A percentile compares a stretch with the other conserved stretches of the same genome.
phyloP scores from a whole-genome alignment of 2,888 invertebrate genomes.

The Apeira syringaria region DNA sequence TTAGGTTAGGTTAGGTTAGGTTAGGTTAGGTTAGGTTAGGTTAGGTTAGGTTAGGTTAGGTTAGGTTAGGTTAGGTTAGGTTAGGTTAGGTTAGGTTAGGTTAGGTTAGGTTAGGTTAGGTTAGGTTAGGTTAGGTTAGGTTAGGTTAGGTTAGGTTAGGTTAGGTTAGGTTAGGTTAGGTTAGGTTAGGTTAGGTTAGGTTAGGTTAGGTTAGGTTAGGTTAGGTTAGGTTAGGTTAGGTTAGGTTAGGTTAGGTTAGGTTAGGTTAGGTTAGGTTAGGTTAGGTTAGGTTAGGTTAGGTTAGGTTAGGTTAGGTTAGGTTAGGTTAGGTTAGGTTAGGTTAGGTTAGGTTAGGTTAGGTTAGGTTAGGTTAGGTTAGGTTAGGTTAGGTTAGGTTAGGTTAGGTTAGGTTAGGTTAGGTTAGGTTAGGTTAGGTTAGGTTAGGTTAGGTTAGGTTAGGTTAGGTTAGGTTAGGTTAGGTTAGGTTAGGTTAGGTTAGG shows the following conservation, averaged over 20 bases:
- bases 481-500: slow-evolving; percentile 7
- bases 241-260: slow-evolving; percentile 7
- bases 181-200: slow-evolving; percentile 6
- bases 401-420: slow-evolving; percentile 5
- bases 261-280: slow-evolving; percentile 7
- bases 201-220: slow-evolving; percentile 6
- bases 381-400: slow-evolving; percentile 7
- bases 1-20: slow-evolving; percentile 1
- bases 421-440: slow-evolving; percentile 1
- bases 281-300: slow-evolving; percentile 7
- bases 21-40: slow-evolving; percentile 5
- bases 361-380: slow-evolving; percentile 7
- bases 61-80: slow-evolving; percentile 7
- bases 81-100: slow-evolving; percentile 7
- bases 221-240: slow-evolving; percentile 7
- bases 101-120: slow-evolving; percentile 7
- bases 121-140: slow-evolving; percentile 7
- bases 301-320: slow-evolving; percentile 7
- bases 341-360: slow-evolving; percentile 7
- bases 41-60: slow-evolving; percentile 6
- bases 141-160: slow-evolving; percentile 7
- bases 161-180: slow-evolving; percentile 7
- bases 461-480: slow-evolving; percentile 3
- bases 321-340: slow-evolving; percentile 7
- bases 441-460: slow-evolving; percentile 1